These are phyloP conservation scores for Sinocyclocheilus grahami DNA, from an alignment of 2,113 vertebrate species.

Conservation along the genomic window DNA sequence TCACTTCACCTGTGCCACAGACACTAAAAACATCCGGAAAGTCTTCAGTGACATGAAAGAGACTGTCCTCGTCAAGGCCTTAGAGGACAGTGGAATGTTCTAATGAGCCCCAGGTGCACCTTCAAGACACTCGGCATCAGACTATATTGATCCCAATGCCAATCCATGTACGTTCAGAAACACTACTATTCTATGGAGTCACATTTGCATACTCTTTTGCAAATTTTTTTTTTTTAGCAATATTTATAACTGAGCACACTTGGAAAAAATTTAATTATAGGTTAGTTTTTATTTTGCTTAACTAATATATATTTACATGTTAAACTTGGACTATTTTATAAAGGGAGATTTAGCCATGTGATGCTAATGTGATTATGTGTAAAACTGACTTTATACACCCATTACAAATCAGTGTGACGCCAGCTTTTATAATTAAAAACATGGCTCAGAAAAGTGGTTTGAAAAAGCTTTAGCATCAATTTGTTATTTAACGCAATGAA, in stretches of 20 bases:
- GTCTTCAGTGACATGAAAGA: conserved; percentile 85
- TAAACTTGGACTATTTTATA: too few relatives aligned
- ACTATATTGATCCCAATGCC: neutral
- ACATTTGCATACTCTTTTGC: too few relatives aligned
- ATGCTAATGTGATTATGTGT: too few relatives aligned
- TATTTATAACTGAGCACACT: neutral
- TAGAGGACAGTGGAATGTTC: conserved; percentile 73
- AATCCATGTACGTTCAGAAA: neutral
- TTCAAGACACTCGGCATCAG: neutral
- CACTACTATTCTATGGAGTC: neutral
- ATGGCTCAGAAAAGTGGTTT: too few relatives aligned
- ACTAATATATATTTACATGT: too few relatives aligned
- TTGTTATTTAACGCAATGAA: too few relatives aligned
- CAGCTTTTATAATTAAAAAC: too few relatives aligned
- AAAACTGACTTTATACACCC: neutral
- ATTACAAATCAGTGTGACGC: too few relatives aligned
- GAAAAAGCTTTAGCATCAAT: too few relatives aligned
- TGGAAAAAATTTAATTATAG: neutral
- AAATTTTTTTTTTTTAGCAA: too few relatives aligned
- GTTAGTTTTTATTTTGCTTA: neutral
- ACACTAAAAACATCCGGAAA: conserved; percentile 85
- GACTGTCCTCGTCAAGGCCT: conserved; percentile 76
- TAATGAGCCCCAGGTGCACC: conserved; percentile 44
- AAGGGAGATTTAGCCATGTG: too few relatives aligned
- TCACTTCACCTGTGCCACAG: too few relatives aligned